A percentile compares a stretch with the other conserved stretches of the same genome.
Conservation (phyloP, 2,797 vertebrate species). For the Pantherophis alleghaniensis region DNA sequence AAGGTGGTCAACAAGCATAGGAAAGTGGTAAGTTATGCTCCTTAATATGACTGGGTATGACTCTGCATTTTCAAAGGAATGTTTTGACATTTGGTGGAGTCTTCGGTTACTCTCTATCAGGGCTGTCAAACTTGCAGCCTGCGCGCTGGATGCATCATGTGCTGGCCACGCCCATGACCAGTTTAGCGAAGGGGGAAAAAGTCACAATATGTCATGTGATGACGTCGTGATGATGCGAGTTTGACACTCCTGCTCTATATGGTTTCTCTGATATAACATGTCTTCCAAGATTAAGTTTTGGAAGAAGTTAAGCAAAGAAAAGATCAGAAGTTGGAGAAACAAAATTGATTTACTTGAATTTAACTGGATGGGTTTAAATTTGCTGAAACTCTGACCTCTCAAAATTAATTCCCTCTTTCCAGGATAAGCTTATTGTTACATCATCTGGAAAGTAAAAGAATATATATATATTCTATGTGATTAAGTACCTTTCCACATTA, state of each 20-base stretch:
- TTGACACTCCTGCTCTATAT: background rate
- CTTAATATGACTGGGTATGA: background rate
- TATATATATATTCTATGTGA: background rate
- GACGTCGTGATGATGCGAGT: too few species aligned
- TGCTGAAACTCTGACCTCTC: background rate
- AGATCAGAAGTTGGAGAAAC: background rate
- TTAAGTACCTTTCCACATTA: background rate
- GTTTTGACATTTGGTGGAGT: background rate
- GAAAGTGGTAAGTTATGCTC: background rate
- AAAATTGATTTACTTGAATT: background rate
- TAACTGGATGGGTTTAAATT: background rate
- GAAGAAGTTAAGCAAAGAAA: background rate
- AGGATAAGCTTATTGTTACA: background rate
- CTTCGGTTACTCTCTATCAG: background rate
- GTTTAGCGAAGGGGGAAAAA: too few species aligned
- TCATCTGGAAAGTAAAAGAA: too few species aligned
- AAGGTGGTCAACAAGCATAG: background rate
- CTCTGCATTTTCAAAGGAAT: background rate
- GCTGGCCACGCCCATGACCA: too few species aligned
- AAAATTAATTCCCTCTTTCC: fast-evolving
- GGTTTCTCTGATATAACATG: background rate
- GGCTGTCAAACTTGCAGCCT: too few species aligned
- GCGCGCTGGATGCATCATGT: too few species aligned
- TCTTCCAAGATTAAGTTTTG: background rate
- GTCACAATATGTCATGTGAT: too few species aligned